A percentile compares a stretch with the other conserved stretches of the same genome.
Evolutionary conservation across 2,888 invertebrate species (phyloP).

Genomic region (Lydus trimaculatus): DNA sequence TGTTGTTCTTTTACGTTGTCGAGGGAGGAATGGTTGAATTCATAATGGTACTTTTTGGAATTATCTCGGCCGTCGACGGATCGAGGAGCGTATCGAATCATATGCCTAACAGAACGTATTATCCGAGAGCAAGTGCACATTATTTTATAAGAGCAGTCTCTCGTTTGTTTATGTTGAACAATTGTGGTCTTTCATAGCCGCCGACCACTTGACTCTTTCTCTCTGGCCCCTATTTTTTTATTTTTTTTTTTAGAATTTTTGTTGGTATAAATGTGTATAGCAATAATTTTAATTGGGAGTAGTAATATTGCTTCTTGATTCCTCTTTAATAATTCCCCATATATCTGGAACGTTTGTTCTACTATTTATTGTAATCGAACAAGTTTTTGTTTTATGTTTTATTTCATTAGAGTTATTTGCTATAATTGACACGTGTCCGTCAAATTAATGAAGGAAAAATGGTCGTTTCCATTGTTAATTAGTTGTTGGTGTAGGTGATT

Average conservation of each 20-base stretch:
- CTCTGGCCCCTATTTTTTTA: background rate
- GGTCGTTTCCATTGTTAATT: slow-evolving; percentile 22
- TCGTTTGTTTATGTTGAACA: slow-evolving; percentile 54
- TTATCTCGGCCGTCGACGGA: slow-evolving; percentile 7
- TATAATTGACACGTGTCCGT: slow-evolving; percentile 14
- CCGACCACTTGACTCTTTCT: slow-evolving; percentile 50
- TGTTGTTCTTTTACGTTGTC: background rate
- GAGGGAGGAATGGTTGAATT: background rate
- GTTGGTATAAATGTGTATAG: slow-evolving; percentile 12
- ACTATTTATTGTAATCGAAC: background rate
- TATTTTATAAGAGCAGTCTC: slow-evolving; percentile 54
- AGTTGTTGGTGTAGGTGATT: slow-evolving; percentile 20
- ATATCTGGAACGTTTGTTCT: background rate
- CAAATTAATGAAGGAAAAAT: slow-evolving; percentile 16
- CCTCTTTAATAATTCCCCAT: background rate
- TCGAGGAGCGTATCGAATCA: slow-evolving; percentile 50
- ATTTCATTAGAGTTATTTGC: slow-evolving; percentile 8
- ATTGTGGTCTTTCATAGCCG: slow-evolving; percentile 51
- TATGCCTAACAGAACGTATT: slow-evolving; percentile 54
- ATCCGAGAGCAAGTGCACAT: slow-evolving; percentile 54
- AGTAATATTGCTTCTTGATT: slow-evolving; percentile 47
- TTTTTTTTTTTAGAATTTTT: background rate
- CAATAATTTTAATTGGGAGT: slow-evolving; percentile 50
- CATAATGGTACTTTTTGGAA: background rate
- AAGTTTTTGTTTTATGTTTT: slow-evolving; percentile 13